Percentiles rank a stretch among this genome's conserved stretches.
Conservation (phyloP, 2,888 invertebrate species). For the Malthinus flaveolus region DNA sequence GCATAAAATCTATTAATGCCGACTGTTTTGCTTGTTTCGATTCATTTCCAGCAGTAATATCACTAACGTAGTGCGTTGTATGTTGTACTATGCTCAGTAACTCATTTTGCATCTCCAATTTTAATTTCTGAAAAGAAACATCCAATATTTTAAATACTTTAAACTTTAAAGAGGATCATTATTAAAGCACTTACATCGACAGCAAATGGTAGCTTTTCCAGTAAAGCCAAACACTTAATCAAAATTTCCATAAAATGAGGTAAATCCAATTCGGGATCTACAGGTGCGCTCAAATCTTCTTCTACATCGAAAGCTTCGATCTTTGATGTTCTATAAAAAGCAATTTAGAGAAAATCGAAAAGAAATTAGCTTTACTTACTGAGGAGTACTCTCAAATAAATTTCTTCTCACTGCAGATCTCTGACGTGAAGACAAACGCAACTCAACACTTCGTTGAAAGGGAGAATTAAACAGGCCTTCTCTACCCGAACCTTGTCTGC, state of each 20-base stretch:
- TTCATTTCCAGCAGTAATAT: slow-evolving; percentile 54
- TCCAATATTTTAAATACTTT: neutral
- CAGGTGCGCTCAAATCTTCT: slow-evolving; percentile 60
- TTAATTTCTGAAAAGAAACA: slow-evolving; percentile 65
- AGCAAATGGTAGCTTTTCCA: slow-evolving; percentile 83
- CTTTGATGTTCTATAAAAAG: slow-evolving; percentile 39
- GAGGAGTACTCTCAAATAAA: slow-evolving; percentile 22
- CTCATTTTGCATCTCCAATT: slow-evolving; percentile 82
- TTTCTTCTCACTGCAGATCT: slow-evolving; percentile 45
- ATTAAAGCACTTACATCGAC: slow-evolving; percentile 65
- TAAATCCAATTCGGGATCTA: slow-evolving; percentile 64
- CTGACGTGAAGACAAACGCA: slow-evolving; percentile 61
- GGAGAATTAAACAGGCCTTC: slow-evolving; percentile 56
- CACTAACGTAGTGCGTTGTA: slow-evolving; percentile 77
- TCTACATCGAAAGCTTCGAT: slow-evolving; percentile 55
- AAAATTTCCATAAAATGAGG: slow-evolving; percentile 77
- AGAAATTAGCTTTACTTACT: slow-evolving; percentile 23
- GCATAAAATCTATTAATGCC: slow-evolving; percentile 65
- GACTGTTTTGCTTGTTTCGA: slow-evolving; percentile 47
- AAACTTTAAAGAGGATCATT: neutral
- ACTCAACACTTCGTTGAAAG: slow-evolving; percentile 62
- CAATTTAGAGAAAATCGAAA: slow-evolving; percentile 8
- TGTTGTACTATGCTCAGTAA: slow-evolving; percentile 76
- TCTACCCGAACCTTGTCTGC: slow-evolving; percentile 65
- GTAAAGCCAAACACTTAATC: slow-evolving; percentile 81